Evolutionary conservation across 2,113 vertebrate species (phyloP).

Genomic region (Arenaria interpres): DNA sequence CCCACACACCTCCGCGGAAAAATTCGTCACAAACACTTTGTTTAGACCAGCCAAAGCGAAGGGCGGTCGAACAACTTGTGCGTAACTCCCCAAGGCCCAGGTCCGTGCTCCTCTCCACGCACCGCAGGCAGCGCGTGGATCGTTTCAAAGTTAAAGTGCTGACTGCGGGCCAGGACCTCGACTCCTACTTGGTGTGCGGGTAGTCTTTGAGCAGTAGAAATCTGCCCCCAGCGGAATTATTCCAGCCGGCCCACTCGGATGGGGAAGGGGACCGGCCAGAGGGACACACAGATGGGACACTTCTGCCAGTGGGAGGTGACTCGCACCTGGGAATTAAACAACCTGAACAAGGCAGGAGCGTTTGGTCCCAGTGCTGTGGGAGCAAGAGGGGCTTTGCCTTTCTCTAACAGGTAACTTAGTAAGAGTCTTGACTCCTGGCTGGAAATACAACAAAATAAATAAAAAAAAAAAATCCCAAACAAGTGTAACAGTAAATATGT

Average conservation of each 20-base stretch:
- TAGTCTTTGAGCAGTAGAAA: not conserved
- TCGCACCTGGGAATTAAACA: not conserved
- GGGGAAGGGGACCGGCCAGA: not conserved
- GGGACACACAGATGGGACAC: not conserved
- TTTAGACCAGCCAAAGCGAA: not conserved
- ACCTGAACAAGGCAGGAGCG: accelerated
- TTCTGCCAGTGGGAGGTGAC: not conserved
- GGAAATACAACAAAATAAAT: not conserved
- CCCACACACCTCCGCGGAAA: slow-evolving; percentile 2
- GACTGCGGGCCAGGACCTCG: not conserved
- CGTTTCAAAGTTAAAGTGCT: not conserved
- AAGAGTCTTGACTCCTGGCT: not conserved
- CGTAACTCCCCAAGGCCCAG: not conserved
- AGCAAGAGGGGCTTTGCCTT: not conserved
- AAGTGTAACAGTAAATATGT: not conserved
- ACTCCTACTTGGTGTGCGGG: not conserved
- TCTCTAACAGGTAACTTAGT: not conserved
- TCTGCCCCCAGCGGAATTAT: not conserved
- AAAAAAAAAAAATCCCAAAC: not conserved
- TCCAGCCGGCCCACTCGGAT: not conserved
- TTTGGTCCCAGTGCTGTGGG: not conserved
- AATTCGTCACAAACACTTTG: not conserved
- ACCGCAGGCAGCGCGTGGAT: not conserved
- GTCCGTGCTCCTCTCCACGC: accelerated
- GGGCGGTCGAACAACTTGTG: not conserved